phyloP scores from a whole-genome alignment of 35 echinoderm and acorn worm genomes.

The Amphiura filiformis region DNA sequence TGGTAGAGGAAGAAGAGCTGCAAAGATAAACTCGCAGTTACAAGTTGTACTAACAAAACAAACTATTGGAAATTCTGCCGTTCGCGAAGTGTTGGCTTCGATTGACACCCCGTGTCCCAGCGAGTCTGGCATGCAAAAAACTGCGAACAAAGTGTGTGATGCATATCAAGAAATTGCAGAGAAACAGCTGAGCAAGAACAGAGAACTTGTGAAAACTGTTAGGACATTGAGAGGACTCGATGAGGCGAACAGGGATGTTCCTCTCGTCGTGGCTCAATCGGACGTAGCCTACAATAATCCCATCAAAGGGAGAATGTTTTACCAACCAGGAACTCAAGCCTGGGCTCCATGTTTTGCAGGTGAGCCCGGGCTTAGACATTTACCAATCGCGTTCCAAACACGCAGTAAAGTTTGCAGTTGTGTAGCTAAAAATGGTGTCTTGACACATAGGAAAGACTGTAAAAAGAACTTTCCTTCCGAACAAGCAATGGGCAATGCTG shows the following conservation, averaged over 20 bases:
- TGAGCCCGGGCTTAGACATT: background rate
- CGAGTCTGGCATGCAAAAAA: background rate
- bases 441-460: background rate
- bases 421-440: background rate
- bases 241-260: background rate
- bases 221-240: background rate
- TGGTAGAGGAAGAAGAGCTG: background rate
- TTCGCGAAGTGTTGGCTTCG: background rate
- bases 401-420: too few species aligned
- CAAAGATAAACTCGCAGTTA: background rate
- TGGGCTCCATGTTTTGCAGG: too few species aligned
- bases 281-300: too few species aligned
- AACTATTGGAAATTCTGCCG: background rate
- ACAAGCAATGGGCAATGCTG: background rate
- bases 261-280: too few species aligned
- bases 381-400: background rate
- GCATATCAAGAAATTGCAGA: background rate
- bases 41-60: background rate
- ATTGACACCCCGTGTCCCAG: too few species aligned
- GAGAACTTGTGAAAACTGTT: background rate
- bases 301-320: too few species aligned
- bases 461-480: background rate
- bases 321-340: background rate
- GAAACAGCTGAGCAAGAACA: too few species aligned
- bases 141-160: background rate